Evolutionary conservation across 2,797 vertebrate species (phyloP), one percentile per base, ranked within the genome.

Genomic region (Oreortyx pictus): DNA sequence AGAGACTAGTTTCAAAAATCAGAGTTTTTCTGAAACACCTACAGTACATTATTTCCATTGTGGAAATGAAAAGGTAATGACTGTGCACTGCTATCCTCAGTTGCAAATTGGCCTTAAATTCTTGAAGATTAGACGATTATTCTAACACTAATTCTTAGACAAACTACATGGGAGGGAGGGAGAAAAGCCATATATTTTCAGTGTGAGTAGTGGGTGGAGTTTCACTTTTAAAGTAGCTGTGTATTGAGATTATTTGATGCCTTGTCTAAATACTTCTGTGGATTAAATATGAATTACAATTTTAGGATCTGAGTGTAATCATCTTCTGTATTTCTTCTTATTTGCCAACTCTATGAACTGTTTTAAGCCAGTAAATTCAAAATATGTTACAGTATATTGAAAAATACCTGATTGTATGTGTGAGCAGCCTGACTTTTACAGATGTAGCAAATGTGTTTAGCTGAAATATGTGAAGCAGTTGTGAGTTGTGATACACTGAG

Each of bases 11-110:
- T 83, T 64, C 7, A 24, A 78, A 92, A 83, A 68, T 35, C 23
- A 46, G 75, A 76, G 76, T 50, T 20, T 92, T 92, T 65, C 66
- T 88, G 43, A 79, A 93, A 65, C 49, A 91, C 91, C 52, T 93
- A 47, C 84, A 52, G 22, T 60, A 37, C 7, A 8, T 68, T 78
- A 78, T 94, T 94, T 92, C 39, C 37, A 31, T 27, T 18, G 60
- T 83, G 44, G 46, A 75, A 86, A 70, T 87, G 68, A 50, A 71
- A 75, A 37, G 7, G 24, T 89, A 13, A 50, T 78, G 59, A 52
- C 66, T 17, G 1, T 41, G 14, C 60, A 60, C 62, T 87, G 39
- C 35, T 86, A 8, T 57, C n/a, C 31, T n/a, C 54, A n/a, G 12
- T 56, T 20, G 31, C 54, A 57, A 57, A 57, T 57, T 57, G 54